A percentile compares a stretch with the other conserved stretches of the same genome.
Conservation (phyloP, 2,888 invertebrate species). For the Synanthedon formicaeformis region DNA sequence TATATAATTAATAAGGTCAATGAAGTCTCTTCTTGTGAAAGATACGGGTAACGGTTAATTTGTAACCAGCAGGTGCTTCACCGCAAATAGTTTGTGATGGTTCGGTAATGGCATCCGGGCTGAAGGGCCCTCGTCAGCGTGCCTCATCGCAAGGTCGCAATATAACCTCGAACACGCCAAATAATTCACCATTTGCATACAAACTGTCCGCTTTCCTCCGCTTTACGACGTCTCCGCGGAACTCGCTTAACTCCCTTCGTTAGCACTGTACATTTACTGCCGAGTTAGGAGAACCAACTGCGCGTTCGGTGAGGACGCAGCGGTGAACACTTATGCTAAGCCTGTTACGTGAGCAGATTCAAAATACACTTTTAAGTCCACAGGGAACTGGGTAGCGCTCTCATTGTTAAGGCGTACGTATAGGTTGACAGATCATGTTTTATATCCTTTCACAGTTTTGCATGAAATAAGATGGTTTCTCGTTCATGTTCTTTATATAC, state of each 20-base stretch:
- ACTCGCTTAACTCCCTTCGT: background rate
- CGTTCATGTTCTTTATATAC: no score
- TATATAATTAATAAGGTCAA: no score
- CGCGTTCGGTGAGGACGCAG: background rate
- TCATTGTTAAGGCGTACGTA: background rate
- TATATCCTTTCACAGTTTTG: background rate
- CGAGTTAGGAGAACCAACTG: background rate
- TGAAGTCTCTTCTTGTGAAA: background rate
- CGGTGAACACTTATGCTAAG: constrained; percentile 1
- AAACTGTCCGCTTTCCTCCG: constrained; percentile 25
- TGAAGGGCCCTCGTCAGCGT: constrained; percentile 3
- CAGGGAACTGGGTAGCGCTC: background rate
- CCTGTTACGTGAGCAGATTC: background rate
- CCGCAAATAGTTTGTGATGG: background rate
- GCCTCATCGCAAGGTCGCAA: constrained; percentile 13
- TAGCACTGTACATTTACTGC: background rate
- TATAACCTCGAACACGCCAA: constrained; percentile 15
- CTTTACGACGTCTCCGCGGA: constrained; percentile 4
- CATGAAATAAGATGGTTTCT: no score
- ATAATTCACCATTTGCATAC: constrained; percentile 41
- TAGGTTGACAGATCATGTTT: background rate
- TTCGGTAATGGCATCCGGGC: background rate
- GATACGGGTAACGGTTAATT: background rate
- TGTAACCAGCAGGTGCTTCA: constrained; percentile 1
- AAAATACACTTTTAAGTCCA: background rate